These are phyloP conservation scores for Neolamprologus tretocephalus DNA, from an alignment of 2,113 vertebrate species.

Conservation along the genomic window DNA sequence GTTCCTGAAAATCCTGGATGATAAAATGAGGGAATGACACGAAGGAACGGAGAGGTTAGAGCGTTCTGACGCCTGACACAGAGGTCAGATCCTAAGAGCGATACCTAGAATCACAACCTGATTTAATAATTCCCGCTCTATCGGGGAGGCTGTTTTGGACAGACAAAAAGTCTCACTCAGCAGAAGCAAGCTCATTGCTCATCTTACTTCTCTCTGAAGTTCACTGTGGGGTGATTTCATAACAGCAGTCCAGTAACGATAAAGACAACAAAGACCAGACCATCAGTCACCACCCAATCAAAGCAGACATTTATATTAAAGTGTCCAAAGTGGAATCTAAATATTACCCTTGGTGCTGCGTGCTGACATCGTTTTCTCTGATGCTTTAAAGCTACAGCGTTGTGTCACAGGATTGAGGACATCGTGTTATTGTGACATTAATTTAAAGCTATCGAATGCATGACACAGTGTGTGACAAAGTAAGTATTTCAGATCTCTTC, in stretches of 20 bases:
- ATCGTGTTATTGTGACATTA: background rate
- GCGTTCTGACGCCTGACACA: background rate
- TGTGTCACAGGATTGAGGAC: background rate
- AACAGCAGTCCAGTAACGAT: background rate
- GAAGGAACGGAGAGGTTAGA: background rate
- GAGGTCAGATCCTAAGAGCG: background rate
- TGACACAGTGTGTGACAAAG: background rate
- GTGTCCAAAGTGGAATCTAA: background rate
- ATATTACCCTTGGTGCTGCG: background rate
- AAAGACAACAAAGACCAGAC: background rate
- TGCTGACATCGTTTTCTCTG: background rate
- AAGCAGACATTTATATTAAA: background rate
- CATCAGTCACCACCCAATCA: background rate
- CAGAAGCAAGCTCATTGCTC: background rate
- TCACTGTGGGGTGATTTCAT: background rate
- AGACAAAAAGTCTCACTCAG: background rate
- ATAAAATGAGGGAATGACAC: background rate
- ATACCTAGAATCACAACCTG: background rate
- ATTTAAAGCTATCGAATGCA: background rate
- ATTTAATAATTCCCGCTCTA: background rate
- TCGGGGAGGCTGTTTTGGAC: background rate
- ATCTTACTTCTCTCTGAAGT: background rate
- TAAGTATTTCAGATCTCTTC: background rate
- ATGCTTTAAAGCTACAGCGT: background rate
- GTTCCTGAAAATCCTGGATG: background rate